phyloP scores from a whole-genome alignment of 2,113 vertebrate species.

The Lepisosteus osseus region DNA sequence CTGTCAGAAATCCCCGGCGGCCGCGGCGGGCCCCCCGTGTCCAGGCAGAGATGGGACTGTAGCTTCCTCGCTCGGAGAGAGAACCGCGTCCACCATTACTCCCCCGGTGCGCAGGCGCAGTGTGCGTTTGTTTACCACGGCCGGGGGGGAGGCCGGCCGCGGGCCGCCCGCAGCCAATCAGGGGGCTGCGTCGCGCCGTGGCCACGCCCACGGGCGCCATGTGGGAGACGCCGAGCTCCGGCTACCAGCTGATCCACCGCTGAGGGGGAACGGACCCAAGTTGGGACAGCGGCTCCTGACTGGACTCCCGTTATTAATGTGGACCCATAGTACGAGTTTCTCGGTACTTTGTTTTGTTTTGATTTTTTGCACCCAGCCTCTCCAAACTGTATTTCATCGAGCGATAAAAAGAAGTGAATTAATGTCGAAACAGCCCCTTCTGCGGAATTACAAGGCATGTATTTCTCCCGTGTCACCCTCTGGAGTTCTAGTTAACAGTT shows the following conservation, averaged over 20 bases:
- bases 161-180: conserved; percentile 38
- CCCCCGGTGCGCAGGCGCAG: conserved; percentile 59
- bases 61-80: conserved; percentile 39
- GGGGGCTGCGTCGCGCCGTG: background rate
- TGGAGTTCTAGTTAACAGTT: too few species aligned
- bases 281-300: too few species aligned
- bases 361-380: too few species aligned
- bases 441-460: too few species aligned
- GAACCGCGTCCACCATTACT: conserved; percentile 65
- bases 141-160: conserved; percentile 38
- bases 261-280: too few species aligned
- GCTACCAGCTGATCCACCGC: background rate
- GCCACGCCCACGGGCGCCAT: conserved; percentile 12
- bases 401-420: too few species aligned
- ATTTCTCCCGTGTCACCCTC: too few species aligned
- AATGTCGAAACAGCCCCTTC: too few species aligned
- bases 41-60: conserved; percentile 29
- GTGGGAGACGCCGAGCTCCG: background rate
- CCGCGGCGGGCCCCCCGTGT: background rate
- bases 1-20: background rate
- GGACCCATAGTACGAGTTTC: too few species aligned
- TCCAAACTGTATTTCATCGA: too few species aligned
- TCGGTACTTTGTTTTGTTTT: too few species aligned
- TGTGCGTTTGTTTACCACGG: conserved; percentile 62
- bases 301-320: too few species aligned